Evolutionary conservation across 2,113 vertebrate genomes (phyloP).

Genomic region (Pachyramphus minor): DNA sequence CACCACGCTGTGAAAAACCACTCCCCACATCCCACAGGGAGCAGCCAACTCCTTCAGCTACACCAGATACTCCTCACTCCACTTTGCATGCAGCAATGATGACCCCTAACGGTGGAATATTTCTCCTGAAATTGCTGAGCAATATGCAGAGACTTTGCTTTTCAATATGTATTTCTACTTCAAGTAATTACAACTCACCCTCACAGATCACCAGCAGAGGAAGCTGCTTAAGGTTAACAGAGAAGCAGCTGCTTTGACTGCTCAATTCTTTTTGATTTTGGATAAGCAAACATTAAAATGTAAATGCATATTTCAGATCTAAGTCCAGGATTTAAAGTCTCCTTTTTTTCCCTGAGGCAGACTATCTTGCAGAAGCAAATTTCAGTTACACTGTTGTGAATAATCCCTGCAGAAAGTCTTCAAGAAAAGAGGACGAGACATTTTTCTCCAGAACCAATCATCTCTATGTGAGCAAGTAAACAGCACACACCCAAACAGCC

Average conservation of each 20-base stretch:
- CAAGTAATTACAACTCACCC: not conserved
- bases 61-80: not conserved
- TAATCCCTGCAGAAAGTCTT: not conserved
- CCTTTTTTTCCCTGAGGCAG: not conserved
- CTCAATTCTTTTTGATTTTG: not conserved
- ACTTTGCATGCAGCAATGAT: not conserved
- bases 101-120: slow-evolving; percentile 50
- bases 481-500: not conserved
- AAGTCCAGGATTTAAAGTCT: not conserved
- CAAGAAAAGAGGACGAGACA: not conserved
- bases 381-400: not conserved
- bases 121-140: not conserved
- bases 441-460: not conserved
- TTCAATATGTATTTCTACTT: not conserved
- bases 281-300: not conserved
- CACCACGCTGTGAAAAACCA: not conserved
- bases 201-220: not conserved
- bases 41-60: not conserved
- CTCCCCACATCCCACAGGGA: not conserved
- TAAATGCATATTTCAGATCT: not conserved
- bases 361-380: not conserved
- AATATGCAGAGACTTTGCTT: not conserved
- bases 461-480: not conserved
- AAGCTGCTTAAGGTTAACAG: not conserved
- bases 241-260: not conserved